Base-by-base conservation (phyloP, 2,888 invertebrate species). In the Peribatodes rhomboidaria region DNA sequence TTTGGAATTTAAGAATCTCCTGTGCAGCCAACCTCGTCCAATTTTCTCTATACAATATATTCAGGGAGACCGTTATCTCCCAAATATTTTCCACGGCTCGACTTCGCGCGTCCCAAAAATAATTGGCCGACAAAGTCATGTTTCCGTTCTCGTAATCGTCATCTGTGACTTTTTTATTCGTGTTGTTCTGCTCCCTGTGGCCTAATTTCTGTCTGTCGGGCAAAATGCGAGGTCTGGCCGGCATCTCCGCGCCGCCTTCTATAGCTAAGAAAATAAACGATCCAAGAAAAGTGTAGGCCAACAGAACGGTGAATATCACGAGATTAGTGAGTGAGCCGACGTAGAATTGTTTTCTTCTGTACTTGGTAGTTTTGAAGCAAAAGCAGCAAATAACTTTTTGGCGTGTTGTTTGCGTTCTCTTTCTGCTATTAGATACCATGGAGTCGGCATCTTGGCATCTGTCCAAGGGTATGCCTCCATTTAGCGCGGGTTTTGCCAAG, bases 1-100 rank as follows among this genome's bases (percentile, higher is more conserved):
- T 96, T 90, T 98, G 98, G 88, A 97, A 98, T 85, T 96, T 95
- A 65, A 95, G 93, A 81, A 98, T 95, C 83, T 97, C 96, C 78
- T 95, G 95, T 52, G 96, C 96, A 44, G 97, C 97, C 80, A 96
- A 93, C 82, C 96, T 94, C 65, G 98, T 98, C 98, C 98, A 98
- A 90, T 98, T 98, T 82, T 97, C 97, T 84, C 96, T 95, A 86
- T 98, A 97, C 72, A 98, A 94, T 81, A 98, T 97, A 90, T 98
- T 98, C 74, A 98, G 90, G 67, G 96, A 96, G 72, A 96, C 96
- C 2, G 98, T 98, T 70, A 98, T 97, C 85, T 98, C 96, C 98
- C 98, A 98, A 81, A 98, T 97, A 87, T 96, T 97, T 89, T 97
- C 97, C 52, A 97, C 97, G 13, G 97, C 97, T 79, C 84, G 83